Conservation (phyloP, 2,113 vertebrate genomes). For the Leptobrachium ailaonicum region DNA sequence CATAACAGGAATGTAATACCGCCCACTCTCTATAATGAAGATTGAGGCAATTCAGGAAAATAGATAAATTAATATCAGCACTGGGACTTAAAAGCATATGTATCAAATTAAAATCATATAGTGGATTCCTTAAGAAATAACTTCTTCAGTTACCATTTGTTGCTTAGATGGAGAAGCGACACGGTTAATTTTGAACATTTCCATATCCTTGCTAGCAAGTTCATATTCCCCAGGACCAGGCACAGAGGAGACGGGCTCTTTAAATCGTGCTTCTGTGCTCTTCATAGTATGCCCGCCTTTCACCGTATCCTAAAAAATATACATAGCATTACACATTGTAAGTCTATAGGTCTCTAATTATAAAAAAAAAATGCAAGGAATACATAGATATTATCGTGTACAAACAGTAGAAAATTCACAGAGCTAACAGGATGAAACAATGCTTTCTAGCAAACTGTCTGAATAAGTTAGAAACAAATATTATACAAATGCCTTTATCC, state of each 20-base stretch:
- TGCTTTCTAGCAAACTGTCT: conserved; percentile 7
- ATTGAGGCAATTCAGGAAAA: too few relatives aligned
- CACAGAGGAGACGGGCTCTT: conserved; percentile 57
- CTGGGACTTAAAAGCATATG: too few relatives aligned
- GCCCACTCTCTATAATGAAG: too few relatives aligned
- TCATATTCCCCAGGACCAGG: conserved; percentile 75
- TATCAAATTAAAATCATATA: too few relatives aligned
- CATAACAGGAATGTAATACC: too few relatives aligned
- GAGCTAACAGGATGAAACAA: conserved; percentile 7
- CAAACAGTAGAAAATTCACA: conserved; percentile 9
- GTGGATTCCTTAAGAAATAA: too few relatives aligned
- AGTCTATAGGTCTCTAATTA: background rate
- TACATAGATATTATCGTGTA: background rate
- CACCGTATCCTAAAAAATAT: conserved; percentile 53
- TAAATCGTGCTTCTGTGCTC: conserved; percentile 74
- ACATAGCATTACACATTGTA: background rate
- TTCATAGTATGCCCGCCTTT: conserved; percentile 71
- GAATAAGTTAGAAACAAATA: too few relatives aligned
- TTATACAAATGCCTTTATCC: too few relatives aligned
- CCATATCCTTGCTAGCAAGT: conserved; percentile 27
- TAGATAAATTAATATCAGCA: too few relatives aligned
- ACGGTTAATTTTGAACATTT: conserved; percentile 19
- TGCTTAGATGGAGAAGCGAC: background rate
- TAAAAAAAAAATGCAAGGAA: background rate
- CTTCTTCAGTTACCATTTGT: conserved; percentile 9